Evolutionary conservation across 2,113 vertebrate species (phyloP).

Genomic region (Triplophysa siluroides): DNA sequence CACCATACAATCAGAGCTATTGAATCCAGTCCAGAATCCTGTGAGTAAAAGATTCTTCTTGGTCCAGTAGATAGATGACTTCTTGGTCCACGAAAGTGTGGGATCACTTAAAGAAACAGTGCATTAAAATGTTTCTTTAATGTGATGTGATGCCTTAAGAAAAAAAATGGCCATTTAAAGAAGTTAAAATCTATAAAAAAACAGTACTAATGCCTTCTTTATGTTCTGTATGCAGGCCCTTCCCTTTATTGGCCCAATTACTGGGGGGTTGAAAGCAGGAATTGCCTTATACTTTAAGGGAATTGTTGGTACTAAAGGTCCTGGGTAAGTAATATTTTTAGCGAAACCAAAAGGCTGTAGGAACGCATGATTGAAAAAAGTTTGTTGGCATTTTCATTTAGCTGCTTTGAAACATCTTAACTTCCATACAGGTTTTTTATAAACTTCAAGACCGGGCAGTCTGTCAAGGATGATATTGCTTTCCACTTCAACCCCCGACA

Average conservation of each 20-base stretch:
- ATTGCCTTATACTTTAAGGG: conserved; percentile 20
- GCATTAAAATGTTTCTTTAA: too few species aligned
- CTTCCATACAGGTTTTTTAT: background rate
- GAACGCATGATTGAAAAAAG: too few species aligned
- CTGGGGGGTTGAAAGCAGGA: background rate
- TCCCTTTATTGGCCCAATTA: conserved; percentile 2
- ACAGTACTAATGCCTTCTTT: background rate
- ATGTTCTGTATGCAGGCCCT: background rate
- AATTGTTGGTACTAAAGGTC: conserved; percentile 5
- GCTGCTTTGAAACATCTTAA: background rate
- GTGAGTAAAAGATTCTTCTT: background rate
- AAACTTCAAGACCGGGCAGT: conserved; percentile 12
- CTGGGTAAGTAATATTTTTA: background rate
- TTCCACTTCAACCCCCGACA: conserved; percentile 21
- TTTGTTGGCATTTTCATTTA: background rate
- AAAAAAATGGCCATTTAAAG: background rate
- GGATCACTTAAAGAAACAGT: too few species aligned
- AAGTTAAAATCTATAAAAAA: background rate
- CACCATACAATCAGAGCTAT: background rate
- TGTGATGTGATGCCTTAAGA: too few species aligned
- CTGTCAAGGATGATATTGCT: conserved; percentile 16
- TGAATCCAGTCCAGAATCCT: background rate
- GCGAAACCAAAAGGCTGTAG: too few species aligned
- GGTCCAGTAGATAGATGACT: background rate
- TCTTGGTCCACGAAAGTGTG: background rate